Evolutionary conservation across 2,113 vertebrate species (phyloP).

Genomic region (Rattus norvegicus): DNA sequence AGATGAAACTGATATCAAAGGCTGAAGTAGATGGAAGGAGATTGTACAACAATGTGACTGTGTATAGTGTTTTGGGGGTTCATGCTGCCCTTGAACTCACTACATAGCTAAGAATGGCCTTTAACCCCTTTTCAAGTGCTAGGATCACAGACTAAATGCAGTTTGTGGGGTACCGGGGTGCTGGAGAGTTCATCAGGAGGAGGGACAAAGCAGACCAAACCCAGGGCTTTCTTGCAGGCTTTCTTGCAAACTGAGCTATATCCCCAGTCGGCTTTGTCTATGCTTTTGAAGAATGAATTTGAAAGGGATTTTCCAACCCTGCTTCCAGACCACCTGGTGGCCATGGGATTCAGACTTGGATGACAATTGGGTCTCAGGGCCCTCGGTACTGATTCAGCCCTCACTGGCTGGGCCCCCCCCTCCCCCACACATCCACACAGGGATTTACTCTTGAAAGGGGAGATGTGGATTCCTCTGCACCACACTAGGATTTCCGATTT

Average conservation of each 20-base stretch:
- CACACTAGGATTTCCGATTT: neutral
- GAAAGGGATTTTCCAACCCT: neutral
- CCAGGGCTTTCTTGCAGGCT: neutral
- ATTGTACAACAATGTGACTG: neutral
- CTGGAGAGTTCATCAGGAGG: neutral
- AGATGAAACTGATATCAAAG: neutral
- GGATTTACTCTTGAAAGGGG: too few relatives aligned
- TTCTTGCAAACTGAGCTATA: neutral
- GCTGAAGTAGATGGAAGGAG: neutral
- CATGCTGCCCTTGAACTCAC: neutral
- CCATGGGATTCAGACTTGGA: neutral
- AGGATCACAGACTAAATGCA: neutral
- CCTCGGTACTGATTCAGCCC: neutral
- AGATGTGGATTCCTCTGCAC: neutral
- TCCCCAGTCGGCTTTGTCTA: neutral
- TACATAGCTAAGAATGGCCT: neutral
- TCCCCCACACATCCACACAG: too few relatives aligned
- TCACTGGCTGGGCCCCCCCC: neutral
- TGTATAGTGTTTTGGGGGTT: neutral
- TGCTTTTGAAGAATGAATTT: conserved; percentile 24
- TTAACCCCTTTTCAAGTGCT: neutral
- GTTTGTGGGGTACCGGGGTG: neutral
- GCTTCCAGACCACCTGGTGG: neutral
- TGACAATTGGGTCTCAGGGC: neutral
- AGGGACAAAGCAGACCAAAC: neutral